Evolutionary conservation across 92 coral and sea anemone species (phyloP), one percentile per base, ranked within the genome.

Genomic region (Paragorgia papillata): DNA sequence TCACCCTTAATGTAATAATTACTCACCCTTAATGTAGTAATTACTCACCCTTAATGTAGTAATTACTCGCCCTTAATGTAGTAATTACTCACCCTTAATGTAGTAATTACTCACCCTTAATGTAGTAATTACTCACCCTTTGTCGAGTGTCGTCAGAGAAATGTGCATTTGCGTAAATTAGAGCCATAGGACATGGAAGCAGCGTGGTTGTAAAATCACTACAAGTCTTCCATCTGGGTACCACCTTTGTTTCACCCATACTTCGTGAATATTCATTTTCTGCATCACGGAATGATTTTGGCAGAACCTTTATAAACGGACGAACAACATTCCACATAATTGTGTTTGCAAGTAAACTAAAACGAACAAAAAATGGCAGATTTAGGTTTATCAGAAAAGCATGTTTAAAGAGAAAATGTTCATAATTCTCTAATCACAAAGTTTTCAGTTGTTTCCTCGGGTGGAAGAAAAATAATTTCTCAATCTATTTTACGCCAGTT

Each of bases 241-340:
- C 35, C 8, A 34, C 35, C 34, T 59, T 2, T 26, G 10, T 26
- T 59, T 6, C 27, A 59, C 6, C 3, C 0, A 26, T 10, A 29
- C 15, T 35, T 24, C 27, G 29, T 0, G 21, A 0, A 12, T 59
- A 59, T 59, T 59, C 33, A 26, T 27, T 35, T 9, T 14, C 1
- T 21, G 65, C 65, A 21, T 59, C 39, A 7, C 65, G 29, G 9
- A 59, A 14, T 24, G 65, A 12, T 34, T 15, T 7, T 21, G 65
- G 65, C 12, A 59, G 17, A 26, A 19, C 27, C 17, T 3, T 14
- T 59, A 59, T 14, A 31, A 59, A 35, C 22, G 7, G 19, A 26
- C 65, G 65, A 35, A 59, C 33, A 13, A 19, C 65, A 59, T 59
- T 59, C 65, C 65, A 59, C 65, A 59, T 59, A 7, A 59, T 59